A percentile compares a stretch with the other conserved stretches of the same genome.
Evolutionary conservation across 2,888 invertebrate species (phyloP).

Genomic region (Drosophila suboccidentalis): DNA sequence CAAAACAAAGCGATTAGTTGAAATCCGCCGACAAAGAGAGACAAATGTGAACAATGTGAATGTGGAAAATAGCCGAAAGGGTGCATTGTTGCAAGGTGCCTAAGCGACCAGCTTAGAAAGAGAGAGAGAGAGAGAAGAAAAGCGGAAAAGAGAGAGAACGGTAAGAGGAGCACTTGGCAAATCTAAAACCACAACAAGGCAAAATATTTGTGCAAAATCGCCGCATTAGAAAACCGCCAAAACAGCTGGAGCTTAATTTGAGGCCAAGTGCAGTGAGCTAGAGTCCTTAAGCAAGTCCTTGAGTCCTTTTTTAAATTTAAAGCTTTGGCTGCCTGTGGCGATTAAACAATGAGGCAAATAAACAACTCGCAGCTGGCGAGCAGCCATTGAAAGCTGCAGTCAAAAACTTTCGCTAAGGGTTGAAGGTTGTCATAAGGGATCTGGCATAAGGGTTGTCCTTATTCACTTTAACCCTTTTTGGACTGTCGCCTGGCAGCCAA

Average conservation of each 20-base stretch:
- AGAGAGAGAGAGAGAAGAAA: conserved; percentile 3
- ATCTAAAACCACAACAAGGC: conserved; percentile 29
- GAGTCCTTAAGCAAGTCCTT: background rate
- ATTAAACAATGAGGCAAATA: conserved; percentile 33
- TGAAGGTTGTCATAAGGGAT: conserved; percentile 9
- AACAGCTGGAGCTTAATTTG: conserved; percentile 46
- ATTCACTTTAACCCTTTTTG: conserved; percentile 49
- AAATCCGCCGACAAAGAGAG: conserved; percentile 62
- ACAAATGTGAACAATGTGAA: conserved; percentile 8
- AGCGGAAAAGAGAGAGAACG: background rate
- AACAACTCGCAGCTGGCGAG: conserved; percentile 38
- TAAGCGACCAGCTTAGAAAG: conserved; percentile 42
- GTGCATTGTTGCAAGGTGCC: conserved; percentile 60
- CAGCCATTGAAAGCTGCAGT: conserved; percentile 51
- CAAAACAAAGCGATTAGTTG: conserved; percentile 61
- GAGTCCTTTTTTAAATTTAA: conserved; percentile 13
- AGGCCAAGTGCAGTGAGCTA: conserved; percentile 23
- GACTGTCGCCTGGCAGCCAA: conserved; percentile 30
- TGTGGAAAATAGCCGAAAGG: conserved; percentile 40
- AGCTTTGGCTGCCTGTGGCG: conserved; percentile 40
- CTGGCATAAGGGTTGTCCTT: conserved; percentile 12
- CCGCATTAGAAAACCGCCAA: conserved; percentile 24
- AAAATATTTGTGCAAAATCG: conserved; percentile 49
- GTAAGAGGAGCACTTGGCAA: conserved; percentile 30
- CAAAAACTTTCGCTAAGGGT: conserved; percentile 54